Base-by-base conservation (phyloP, 2,113 vertebrate species). In the Grammomys surdaster region DNA sequence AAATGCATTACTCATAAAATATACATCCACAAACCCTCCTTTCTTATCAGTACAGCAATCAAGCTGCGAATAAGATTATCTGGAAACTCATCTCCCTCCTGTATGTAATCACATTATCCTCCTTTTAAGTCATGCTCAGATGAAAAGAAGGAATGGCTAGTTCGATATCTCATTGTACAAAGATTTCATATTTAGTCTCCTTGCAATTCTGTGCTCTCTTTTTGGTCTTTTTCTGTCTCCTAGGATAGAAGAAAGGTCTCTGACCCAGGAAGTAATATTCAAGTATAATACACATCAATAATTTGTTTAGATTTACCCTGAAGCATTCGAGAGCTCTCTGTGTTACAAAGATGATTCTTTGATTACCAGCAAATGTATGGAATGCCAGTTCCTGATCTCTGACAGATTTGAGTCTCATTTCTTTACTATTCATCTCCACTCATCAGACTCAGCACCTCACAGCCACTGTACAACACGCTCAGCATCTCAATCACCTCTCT, bases 1-100 rank as follows among this genome's bases (percentile, higher is more conserved):
- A 98, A 98, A 98, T 97, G 96, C 33, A 93, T 96, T 97, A 92
- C 97, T 98, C 97, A 98, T 98, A 98, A 98, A 98, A 98, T 97
- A 98, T 98, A 95, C 96, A 98, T 98, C 97, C 88, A 77, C 65
- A 92, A 70, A 19, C 86, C 96, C 86, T 93, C 95, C 95, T 97
- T 97, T 84, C 84, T 97, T 98, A 98, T 98, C 97, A 98, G 96
- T 93, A 98, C 97, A 98, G 95, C 93, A 98, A 97, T 98, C 96
- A 96, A 93, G 80, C 87, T 93, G 93, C 97, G 97, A 93, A 96
- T 97, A 97, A 97, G 96, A 97, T 96, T 98, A 98, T 97, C 95
- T 86, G 97, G 97, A 97, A 98, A 96, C 98, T 96, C 96, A 96
- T 40, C 75, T 96, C 54, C 84, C 28, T 98, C 92, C 97, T 97